These are phyloP conservation scores for Cydia splendana DNA, from an alignment of 1,140 invertebrate species.

Conservation along the genomic window DNA sequence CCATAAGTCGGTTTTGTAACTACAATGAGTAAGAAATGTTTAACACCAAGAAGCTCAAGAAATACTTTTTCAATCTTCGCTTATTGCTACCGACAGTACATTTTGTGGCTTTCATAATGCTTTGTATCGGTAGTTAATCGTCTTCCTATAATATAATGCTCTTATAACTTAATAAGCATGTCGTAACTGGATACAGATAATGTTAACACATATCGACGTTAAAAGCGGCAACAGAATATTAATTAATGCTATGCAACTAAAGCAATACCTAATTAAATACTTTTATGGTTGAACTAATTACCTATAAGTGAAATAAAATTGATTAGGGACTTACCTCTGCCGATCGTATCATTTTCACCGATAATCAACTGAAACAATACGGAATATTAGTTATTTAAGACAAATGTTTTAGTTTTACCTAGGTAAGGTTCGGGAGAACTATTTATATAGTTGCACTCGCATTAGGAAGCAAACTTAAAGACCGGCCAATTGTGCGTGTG, in stretches of 20 bases:
- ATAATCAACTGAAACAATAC: not conserved
- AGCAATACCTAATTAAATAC: too few species aligned
- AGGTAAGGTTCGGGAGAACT: too few species aligned
- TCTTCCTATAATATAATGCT: slow-evolving; percentile 2
- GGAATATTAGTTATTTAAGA: not conserved
- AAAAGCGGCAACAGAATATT: too few species aligned
- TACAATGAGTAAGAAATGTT: too few species aligned
- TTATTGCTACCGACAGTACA: not conserved
- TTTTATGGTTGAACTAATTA: not conserved
- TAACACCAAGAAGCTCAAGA: too few species aligned
- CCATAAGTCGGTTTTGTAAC: too few species aligned
- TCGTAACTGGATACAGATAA: not conserved
- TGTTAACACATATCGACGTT: not conserved
- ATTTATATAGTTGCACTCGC: too few species aligned
- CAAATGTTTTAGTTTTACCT: not conserved
- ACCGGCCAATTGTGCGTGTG: too few species aligned
- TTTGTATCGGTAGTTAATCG: not conserved
- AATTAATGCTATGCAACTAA: too few species aligned
- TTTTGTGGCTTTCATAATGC: not conserved
- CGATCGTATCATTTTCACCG: not conserved
- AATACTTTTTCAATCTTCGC: too few species aligned
- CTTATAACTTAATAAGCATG: not conserved
- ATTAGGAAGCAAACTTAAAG: too few species aligned
- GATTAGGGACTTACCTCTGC: not conserved
- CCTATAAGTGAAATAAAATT: not conserved